These are phyloP conservation scores for Serilophus lunatus DNA, from an alignment of 2,113 vertebrate genomes.

Conservation along the genomic window DNA sequence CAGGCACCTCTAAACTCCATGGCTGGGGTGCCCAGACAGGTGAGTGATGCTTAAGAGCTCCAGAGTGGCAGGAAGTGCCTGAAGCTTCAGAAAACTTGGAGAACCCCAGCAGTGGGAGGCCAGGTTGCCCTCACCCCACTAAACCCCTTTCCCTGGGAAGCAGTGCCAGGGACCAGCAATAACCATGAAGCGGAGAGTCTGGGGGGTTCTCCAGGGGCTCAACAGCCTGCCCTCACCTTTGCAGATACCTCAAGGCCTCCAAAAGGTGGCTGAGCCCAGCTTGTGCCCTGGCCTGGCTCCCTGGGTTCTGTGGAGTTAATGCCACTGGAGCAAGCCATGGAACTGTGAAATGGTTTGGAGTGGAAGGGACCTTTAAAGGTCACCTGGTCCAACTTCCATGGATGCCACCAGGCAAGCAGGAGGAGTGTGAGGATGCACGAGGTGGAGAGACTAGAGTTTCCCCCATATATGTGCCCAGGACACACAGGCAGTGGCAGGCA, in stretches of 20 bases:
- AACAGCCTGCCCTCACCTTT: background rate
- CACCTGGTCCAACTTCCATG: fast-evolving
- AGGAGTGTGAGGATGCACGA: background rate
- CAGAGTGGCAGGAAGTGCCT: background rate
- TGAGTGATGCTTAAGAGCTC: background rate
- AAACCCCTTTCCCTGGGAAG: background rate
- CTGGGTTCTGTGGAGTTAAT: background rate
- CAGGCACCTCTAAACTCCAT: background rate
- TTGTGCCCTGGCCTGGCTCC: too few species aligned
- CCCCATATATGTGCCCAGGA: background rate
- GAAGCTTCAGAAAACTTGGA: background rate
- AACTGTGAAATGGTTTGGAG: background rate
- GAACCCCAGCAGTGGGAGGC: too few species aligned
- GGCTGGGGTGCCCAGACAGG: background rate
- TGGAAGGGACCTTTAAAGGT: background rate
- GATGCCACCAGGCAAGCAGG: background rate
- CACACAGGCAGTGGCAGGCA: background rate
- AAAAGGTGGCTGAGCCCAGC: background rate
- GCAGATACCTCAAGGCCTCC: background rate
- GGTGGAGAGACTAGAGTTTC: background rate
- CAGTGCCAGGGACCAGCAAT: background rate
- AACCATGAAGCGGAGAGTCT: background rate
- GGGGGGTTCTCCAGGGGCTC: background rate
- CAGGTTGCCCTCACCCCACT: background rate
- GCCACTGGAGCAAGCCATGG: background rate